These are phyloP conservation scores for Lagopus muta DNA, from an alignment of 2,113 vertebrate genomes.

Conservation along the genomic window DNA sequence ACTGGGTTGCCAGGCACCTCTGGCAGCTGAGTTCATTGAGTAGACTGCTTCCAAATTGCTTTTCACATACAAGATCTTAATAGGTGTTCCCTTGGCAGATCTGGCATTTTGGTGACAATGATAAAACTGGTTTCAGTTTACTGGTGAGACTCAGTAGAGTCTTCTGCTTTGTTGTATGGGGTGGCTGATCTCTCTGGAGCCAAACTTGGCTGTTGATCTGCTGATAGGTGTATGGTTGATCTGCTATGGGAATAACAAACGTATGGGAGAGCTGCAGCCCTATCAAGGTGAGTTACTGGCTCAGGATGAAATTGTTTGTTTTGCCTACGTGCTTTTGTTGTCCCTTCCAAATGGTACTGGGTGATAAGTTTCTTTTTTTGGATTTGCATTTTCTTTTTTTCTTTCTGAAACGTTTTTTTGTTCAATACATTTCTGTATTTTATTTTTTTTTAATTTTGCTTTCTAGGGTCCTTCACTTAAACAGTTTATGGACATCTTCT, in stretches of 20 bases:
- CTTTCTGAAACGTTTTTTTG: not conserved
- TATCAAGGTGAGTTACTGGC: not conserved
- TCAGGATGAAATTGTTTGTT: not conserved
- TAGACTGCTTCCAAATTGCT: not conserved
- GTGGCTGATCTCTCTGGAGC: not conserved
- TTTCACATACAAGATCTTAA: not conserved
- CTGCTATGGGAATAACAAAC: not conserved
- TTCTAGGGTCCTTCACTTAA: conserved; percentile 83
- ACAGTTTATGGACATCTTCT: conserved; percentile 88
- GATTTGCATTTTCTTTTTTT: not conserved
- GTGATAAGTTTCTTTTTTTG: not conserved
- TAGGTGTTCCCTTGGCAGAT: not conserved
- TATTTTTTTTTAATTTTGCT: not conserved
- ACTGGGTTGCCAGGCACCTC: not conserved
- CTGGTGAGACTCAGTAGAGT: not conserved
- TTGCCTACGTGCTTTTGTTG: not conserved
- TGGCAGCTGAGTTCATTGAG: not conserved
- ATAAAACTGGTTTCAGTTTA: not conserved
- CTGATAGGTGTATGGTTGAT: not conserved
- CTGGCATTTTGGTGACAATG: not conserved
- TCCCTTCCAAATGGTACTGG: not conserved
- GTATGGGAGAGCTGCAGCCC: not conserved
- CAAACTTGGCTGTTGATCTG: not conserved
- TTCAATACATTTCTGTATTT: not conserved
- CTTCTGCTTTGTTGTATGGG: not conserved